phyloP scores from a whole-genome alignment of 2,888 invertebrate genomes.

The Anticlea derivata region DNA sequence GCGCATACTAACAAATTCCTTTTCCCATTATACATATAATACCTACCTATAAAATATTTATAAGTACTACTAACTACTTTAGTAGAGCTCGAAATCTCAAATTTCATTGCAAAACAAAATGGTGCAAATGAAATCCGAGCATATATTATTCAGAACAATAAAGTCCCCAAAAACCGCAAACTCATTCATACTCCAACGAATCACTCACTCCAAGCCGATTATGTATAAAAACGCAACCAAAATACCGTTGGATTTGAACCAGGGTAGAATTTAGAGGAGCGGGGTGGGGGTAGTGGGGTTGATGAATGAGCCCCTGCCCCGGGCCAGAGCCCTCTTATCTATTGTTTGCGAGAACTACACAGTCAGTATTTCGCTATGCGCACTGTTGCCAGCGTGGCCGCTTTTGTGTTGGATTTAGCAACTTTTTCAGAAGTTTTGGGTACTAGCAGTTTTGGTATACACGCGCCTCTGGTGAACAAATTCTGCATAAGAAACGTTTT shows the following conservation, averaged over 20 bases:
- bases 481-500: no score
- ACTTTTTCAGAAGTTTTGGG: constrained; percentile 1
- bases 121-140: no score
- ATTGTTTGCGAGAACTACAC: constrained; percentile 57
- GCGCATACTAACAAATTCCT: no score
- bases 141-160: no score
- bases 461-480: no score
- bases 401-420: constrained; percentile 32
- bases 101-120: no score
- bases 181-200: constrained; percentile 6
- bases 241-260: constrained; percentile 17
- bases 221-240: constrained; percentile 26
- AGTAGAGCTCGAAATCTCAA: no score
- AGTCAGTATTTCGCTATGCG: constrained; percentile 37
- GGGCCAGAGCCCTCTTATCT: constrained; percentile 50
- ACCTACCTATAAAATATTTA: no score
- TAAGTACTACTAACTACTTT: no score
- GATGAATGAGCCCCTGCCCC: constrained; percentile 45
- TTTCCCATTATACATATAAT: no score
- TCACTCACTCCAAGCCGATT: constrained; percentile 9
- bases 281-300: constrained; percentile 27
- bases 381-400: constrained; percentile 25
- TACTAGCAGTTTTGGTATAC: no score
- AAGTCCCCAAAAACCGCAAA: not conserved
- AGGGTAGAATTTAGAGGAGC: constrained; percentile 10